These are phyloP conservation scores for Nomada ruficornis DNA, from an alignment of 2,888 invertebrate genomes.

Conservation along the genomic window DNA sequence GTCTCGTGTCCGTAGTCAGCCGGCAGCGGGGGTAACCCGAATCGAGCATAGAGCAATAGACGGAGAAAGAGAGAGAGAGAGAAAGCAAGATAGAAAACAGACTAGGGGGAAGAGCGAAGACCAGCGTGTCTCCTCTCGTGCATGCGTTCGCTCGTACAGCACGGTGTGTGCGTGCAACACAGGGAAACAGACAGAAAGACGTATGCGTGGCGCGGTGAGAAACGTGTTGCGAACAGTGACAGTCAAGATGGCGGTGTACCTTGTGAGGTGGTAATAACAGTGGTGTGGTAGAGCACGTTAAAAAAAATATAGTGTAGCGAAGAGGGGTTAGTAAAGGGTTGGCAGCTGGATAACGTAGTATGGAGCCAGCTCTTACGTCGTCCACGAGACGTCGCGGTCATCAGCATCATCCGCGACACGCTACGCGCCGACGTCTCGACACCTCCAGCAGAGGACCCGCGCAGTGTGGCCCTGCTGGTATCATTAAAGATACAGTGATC, in stretches of 20 bases:
- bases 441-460: constrained; percentile 83
- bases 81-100: constrained; percentile 58
- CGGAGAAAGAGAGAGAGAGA: constrained; percentile 51
- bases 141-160: constrained; percentile 42
- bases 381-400: constrained; percentile 82
- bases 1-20: not conserved
- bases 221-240: constrained; percentile 78
- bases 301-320: constrained; percentile 85
- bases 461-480: constrained; percentile 83
- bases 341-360: constrained; percentile 63
- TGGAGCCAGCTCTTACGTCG: constrained; percentile 79
- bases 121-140: constrained; percentile 57
- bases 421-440: constrained; percentile 80
- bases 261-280: constrained; percentile 86
- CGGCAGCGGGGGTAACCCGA: constrained; percentile 52
- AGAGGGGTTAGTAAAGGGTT: constrained; percentile 84
- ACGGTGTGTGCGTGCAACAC: constrained; percentile 42
- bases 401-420: constrained; percentile 82
- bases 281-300: constrained; percentile 79
- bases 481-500: constrained; percentile 39
- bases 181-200: constrained; percentile 39
- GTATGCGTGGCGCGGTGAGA: constrained; percentile 69
- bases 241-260: constrained; percentile 83
- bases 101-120: constrained; percentile 58
- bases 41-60: constrained; percentile 38